Base-by-base conservation (phyloP, 2,888 invertebrate genomes). In the Ashinkailepas kermadecensis region DNA sequence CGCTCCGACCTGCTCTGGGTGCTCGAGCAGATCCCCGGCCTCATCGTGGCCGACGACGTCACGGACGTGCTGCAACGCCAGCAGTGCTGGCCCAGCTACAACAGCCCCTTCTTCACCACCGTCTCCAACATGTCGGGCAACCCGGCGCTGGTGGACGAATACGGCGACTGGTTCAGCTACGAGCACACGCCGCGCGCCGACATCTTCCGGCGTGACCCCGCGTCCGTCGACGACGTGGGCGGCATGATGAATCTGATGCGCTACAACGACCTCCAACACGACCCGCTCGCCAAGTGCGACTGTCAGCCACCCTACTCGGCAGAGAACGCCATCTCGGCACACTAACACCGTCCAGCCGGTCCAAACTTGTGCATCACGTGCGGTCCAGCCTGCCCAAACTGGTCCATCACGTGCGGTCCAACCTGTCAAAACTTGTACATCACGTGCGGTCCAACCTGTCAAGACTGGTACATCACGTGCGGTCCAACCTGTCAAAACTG, bases 1-100 rank as follows among this genome's bases (percentile, higher is more conserved):
- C 81, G 85, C 64, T 84, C 87, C 56, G 90, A 90, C 9, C 87
- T 92, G 59, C 88, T 93, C 15, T 93, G 92, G 90, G 90, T 96
- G 67, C 88, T 94, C 6, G 96, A 97, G 87, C 96, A 96, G 86
- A 88, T 92, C 59, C 92, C 93, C 0, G 90, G 91, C 0, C 87
- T 90, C n/a, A 90, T 91, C 0, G 90, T 90, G 83, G 90, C 90
- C 8, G 90, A 89, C 23, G 94, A 95, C 87, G 88, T 92, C 81
- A 92, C 94, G 0, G 89, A 91, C 70, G 87, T 89, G 0, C 90
- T 96, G 79, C 86, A 90, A 4, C 88, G 90, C 25, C 89, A 91
- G 83, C 90, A 90, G 58, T 94, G 91, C 88, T 93, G 94, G 91
- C 92, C 93, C 62, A 93, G 92, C 80, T 92, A 92, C 86, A 93